Evolutionary conservation across 30 jellyfish, hydroid and myxozoan species (phyloP), one percentile per base, ranked within the genome.

Genomic region (Cassiopea xamachana): DNA sequence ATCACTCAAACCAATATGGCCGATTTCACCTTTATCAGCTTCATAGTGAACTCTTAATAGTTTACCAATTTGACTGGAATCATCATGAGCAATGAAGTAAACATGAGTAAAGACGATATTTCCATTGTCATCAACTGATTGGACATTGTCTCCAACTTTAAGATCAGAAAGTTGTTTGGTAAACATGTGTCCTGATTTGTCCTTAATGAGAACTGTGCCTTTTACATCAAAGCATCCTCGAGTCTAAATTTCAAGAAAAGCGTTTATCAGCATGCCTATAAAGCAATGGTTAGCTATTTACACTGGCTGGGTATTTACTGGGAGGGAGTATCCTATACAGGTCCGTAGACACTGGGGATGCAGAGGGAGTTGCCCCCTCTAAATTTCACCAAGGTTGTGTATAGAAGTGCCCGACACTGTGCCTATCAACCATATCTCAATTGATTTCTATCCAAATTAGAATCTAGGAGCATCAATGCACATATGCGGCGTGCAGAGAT

Each of bases 51-150:
- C 87, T 51, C 71, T 85, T 48, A 85, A 10, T 43, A 85, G 69
- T 71, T 73, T 60, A 5, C 69, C 93, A 19, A 48, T 19, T 27
- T 47, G 67, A 14, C 73, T 59, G 1, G 45, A 80, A 44, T 85
- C 87, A 16, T 55, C 93, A 73, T 85, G 93, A 50, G 87, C 93
- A 2, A 85, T 85, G 93, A 69, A 85, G 76, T 85, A 85, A 7
- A 85, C 93, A 12, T 73, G 50, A 86, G 78, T 85, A 75, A 71
- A 85, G 0, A 74, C 84, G 9, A 60, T 50, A 12, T 85, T 73
- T 6, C 93, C 93, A 71, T 73, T 59, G 68, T 85, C 93, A 48
- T 85, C 87, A 47, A 85, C 86, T 1, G 93, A 85, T 85, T 85
- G 87, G 71, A 85, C 87, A 2, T 19, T 0, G 55, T 85, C 93